A percentile compares a stretch with the other conserved stretches of the same genome.
Evolutionary conservation across 2,797 vertebrate genomes (phyloP).

Genomic region (Telmatherina bonti): DNA sequence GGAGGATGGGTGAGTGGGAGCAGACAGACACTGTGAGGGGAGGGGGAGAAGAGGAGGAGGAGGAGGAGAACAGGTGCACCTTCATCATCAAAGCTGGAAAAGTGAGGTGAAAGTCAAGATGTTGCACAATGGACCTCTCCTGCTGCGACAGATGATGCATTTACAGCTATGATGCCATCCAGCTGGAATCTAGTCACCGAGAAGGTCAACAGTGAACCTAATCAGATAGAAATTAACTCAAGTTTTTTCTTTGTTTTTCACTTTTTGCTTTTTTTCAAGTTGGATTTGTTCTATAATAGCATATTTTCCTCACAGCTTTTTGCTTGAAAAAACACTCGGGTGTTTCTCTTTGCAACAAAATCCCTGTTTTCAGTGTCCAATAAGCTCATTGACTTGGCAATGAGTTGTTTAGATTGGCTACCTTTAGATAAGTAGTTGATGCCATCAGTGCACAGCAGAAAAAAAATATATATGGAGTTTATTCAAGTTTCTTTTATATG

Average conservation of each 20-base stretch:
- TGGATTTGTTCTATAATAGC: background rate
- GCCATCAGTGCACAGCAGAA: too few relatives aligned
- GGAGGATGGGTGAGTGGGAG: background rate
- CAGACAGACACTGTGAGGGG: slow-evolving; percentile 7
- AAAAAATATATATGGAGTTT: too few relatives aligned
- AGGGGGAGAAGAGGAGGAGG: background rate
- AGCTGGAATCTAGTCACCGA: background rate
- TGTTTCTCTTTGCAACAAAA: background rate
- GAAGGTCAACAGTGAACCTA: too few relatives aligned
- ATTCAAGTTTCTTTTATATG: background rate
- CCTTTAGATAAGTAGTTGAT: background rate
- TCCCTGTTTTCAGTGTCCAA: background rate
- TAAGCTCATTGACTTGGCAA: background rate
- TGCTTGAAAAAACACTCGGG: background rate
- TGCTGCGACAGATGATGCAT: slow-evolving; percentile 27
- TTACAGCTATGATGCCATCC: background rate
- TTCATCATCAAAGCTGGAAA: slow-evolving; percentile 39
- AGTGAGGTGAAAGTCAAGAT: slow-evolving; percentile 51
- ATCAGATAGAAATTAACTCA: too few relatives aligned
- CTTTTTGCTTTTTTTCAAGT: background rate
- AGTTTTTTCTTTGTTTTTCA: background rate
- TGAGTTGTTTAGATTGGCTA: background rate
- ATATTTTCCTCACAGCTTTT: background rate
- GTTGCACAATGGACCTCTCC: slow-evolving; percentile 33
- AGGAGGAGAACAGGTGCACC: slow-evolving; percentile 59